Base-by-base conservation (phyloP, 2,113 vertebrate species). In the Micronisus gabar region DNA sequence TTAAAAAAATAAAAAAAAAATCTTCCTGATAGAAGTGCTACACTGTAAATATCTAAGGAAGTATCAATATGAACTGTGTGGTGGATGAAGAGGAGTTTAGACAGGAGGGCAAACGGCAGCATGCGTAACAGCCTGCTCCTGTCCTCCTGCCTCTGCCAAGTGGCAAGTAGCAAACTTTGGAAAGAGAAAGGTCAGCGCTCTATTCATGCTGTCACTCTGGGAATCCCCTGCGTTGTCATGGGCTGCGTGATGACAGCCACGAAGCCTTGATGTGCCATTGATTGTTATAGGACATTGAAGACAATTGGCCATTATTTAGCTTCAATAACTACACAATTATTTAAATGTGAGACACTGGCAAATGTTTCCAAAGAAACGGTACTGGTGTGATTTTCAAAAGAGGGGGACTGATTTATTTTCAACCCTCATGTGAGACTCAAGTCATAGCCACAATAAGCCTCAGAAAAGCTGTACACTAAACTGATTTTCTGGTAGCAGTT, bases 261-360 rank as follows among this genome's bases (percentile, higher is more conserved):
- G 85, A 95, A 89, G 70, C 88, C 86, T 80, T 43, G 84, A 94
- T 63, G 59, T 91, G 87, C 79, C 89, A 91, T 62, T 96, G 85
- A 92, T 81, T 94, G 86, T 87, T 86, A 83, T 5, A 85, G 53
- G 76, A 93, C 81, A 25, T 9, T 19, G 86, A 61, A 91, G 81
- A 97, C 94, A 97, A 96, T 88, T 66, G 87, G 62, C 84, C 66
- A 94, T 93, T 97, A 93, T 97, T 97, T 81, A 76, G 79, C 91
- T 86, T 95, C 93, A 96, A 19, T 90, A 94, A 94, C 82, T 83
- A 53, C 95, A 81, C 96, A 92, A 96, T 84, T 79, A 81, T 85
- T 89, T 90, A 95, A 74, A 94, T 91, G 83, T 58, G 90, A 97
- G 85, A 85, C 76, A 29, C 36, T 96, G 62, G 86, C 72, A 90